Evolutionary conservation across 1,140 invertebrate species (phyloP), one percentile per base, ranked within the genome.

Genomic region (Solenopsis fugax): DNA sequence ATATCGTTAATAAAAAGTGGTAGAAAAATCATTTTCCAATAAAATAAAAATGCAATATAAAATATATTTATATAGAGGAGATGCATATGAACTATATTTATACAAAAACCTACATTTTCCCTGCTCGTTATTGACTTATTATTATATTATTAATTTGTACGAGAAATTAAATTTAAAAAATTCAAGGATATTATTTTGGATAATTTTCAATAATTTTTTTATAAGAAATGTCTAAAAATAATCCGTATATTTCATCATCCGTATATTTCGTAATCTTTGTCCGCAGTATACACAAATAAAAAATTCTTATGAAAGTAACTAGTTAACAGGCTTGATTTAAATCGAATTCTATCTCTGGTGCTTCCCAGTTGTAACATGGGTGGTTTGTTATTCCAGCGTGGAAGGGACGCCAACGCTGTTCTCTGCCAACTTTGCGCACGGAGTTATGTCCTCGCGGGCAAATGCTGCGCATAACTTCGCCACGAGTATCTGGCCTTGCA

Each of bases 381-480:
- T 89, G 84, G 87, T 82, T 89, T 89, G 88, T 89, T 89, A 89
- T 88, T 89, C 84, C 48, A 89, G 67, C 58, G 24, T 82, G 62
- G 50, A 88, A 82, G 87, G 87, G 82, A 88, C 78, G 84, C 86
- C 69, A 45, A 72, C 65, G 77, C 60, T 89, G 77, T 82, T 89
- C 90, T 91, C 88, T 89, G 88, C 88, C 88, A 91, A 91, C 90
- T 91, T 91, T 91, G 62, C 85, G 85, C 73, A n/a, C 56, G 54
- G 90, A 91, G 88, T 91, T 91, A 91, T 91, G 88, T 88, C 88
- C 90, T 91, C 77, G 86, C 86, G 88, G 88, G 90, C 90, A 91
- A 91, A 91, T 88, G 86, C 77, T 91, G 85, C 64, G 84, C 90
- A 89, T 91, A 91, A 91, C 90, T 91, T 91, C 54, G 71, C 52